Percentiles rank a stretch among this genome's conserved stretches.
Evolutionary conservation across 2,113 vertebrate genomes (phyloP).

Genomic region (Oreochromis spilurus): DNA sequence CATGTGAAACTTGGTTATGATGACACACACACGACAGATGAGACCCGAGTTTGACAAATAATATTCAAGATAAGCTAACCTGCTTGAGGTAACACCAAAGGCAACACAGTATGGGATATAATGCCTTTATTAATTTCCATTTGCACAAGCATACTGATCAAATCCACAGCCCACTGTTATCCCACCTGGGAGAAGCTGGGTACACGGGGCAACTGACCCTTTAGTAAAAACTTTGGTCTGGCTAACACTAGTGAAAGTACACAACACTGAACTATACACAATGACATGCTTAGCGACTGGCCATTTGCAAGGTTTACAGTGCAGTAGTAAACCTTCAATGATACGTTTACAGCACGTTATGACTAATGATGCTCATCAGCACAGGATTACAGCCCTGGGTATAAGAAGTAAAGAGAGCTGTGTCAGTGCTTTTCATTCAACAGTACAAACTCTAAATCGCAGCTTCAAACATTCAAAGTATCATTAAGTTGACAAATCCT

Average conservation of each 20-base stretch:
- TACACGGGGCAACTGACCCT: slow-evolving; percentile 30
- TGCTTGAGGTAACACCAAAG: not conserved
- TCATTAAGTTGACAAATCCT: not conserved
- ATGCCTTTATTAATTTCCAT: slow-evolving; percentile 82
- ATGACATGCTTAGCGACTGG: slow-evolving; percentile 72
- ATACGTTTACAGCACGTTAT: slow-evolving; percentile 42
- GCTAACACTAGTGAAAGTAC: slow-evolving; percentile 49
- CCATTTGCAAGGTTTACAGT: slow-evolving; percentile 26
- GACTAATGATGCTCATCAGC: slow-evolving; percentile 1
- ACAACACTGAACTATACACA: slow-evolving; percentile 51
- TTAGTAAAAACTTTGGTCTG: slow-evolving; percentile 69
- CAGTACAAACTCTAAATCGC: slow-evolving; percentile 12
- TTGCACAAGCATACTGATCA: slow-evolving; percentile 70
- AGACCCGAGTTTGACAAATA: not conserved
- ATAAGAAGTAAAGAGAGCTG: not conserved
- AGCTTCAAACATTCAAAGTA: slow-evolving; percentile 5
- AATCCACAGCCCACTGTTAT: slow-evolving; percentile 22
- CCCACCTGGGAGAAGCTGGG: slow-evolving; percentile 52
- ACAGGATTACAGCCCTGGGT: not conserved
- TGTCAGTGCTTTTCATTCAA: not conserved
- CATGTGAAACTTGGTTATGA: not conserved
- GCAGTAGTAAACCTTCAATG: slow-evolving; percentile 24
- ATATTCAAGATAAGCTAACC: accelerated
- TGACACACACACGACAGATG: not conserved
- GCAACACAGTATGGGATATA: slow-evolving; percentile 11